Percentiles rank a stretch among this genome's conserved stretches.
Evolutionary conservation across 2,797 vertebrate species (phyloP).

Genomic region (Danio tinwini): DNA sequence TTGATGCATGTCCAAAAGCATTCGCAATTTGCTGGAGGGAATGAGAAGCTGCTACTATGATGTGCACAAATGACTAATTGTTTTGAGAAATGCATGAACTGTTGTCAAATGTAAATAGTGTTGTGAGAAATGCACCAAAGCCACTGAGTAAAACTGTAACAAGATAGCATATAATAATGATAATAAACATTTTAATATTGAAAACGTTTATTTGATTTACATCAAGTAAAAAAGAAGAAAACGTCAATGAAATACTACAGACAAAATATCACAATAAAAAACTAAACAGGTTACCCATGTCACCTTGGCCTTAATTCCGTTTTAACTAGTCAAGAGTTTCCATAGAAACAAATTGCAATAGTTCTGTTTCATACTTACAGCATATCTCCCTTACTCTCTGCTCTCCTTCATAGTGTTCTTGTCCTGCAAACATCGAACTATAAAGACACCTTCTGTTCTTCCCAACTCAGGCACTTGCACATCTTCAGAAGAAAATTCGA

Average conservation of each 20-base stretch:
- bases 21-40: too few species aligned
- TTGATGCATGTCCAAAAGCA: too few species aligned
- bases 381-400: background rate
- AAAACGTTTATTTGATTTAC: constrained; percentile 78
- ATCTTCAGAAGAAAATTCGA: background rate
- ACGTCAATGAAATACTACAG: constrained; percentile 59
- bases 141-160: too few species aligned
- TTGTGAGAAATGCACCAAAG: too few species aligned
- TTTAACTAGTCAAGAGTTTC: background rate
- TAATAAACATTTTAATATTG: constrained; percentile 55
- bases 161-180: background rate
- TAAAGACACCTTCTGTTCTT: background rate
- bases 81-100: too few species aligned
- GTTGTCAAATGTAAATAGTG: too few species aligned
- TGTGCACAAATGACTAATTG: too few species aligned
- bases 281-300: constrained; percentile 10
- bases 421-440: background rate
- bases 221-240: constrained; percentile 66
- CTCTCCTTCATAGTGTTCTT: background rate
- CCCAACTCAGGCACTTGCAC: constrained; percentile 5
- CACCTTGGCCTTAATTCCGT: background rate
- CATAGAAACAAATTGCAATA: background rate
- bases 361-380: background rate
- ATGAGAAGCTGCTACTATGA: too few species aligned
- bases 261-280: constrained; percentile 36